Conservation (phyloP, 2,888 invertebrate species). For the Escarpia spicata region DNA sequence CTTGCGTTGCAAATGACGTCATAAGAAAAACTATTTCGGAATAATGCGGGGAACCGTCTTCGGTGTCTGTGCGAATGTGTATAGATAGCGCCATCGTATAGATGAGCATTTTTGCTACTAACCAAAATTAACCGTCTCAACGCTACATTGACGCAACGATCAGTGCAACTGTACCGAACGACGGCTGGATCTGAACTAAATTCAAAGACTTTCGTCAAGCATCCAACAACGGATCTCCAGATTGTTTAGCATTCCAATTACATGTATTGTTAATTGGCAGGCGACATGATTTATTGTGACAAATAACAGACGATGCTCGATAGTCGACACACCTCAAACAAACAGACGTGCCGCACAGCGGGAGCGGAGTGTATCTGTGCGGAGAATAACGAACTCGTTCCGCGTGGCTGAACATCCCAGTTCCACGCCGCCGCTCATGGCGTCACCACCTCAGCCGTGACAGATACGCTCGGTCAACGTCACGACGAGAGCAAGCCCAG, state of each 20-base stretch:
- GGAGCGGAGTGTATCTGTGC: constrained; percentile 7
- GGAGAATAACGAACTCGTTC: background rate
- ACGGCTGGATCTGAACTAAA: background rate
- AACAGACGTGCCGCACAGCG: background rate
- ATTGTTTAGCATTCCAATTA: background rate
- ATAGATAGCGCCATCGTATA: too few species aligned
- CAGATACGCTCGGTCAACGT: constrained; percentile 16
- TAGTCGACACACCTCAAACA: background rate
- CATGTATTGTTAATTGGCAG: background rate
- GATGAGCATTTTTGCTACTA: too few species aligned
- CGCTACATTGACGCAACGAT: background rate
- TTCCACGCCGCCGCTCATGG: background rate
- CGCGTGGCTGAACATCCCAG: background rate
- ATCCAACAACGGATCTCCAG: background rate
- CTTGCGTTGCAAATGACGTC: too few species aligned
- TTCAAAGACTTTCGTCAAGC: background rate
- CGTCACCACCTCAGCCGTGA: background rate
- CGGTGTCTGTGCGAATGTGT: too few species aligned
- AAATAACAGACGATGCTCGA: background rate
- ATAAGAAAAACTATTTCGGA: too few species aligned
- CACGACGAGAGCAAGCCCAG: background rate
- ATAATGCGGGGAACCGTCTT: too few species aligned
- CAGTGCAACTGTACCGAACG: background rate
- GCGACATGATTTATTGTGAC: background rate
- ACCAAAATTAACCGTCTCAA: background rate